These are phyloP conservation scores for Cantharis rufa DNA, from an alignment of 2,888 invertebrate genomes.

Conservation along the genomic window DNA sequence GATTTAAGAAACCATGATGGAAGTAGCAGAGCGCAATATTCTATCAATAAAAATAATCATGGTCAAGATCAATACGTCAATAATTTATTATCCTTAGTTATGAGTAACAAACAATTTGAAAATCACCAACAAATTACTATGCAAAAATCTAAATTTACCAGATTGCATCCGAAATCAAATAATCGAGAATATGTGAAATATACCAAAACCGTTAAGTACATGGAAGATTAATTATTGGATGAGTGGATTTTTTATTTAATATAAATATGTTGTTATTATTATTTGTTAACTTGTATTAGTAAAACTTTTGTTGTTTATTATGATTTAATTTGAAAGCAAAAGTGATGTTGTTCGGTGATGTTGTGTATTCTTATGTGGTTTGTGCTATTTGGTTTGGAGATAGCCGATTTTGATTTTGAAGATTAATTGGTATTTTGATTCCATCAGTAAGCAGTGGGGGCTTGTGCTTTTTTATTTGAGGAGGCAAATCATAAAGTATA, in stretches of 20 bases:
- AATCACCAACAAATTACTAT: neutral
- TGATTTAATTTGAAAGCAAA: too few relatives aligned
- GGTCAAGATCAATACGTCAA: neutral
- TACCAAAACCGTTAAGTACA: slow-evolving; percentile 34
- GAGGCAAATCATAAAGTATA: too few relatives aligned
- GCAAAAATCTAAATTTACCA: slow-evolving; percentile 33
- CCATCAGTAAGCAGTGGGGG: too few relatives aligned
- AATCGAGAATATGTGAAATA: slow-evolving; percentile 38
- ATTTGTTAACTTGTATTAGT: neutral
- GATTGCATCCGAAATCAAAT: slow-evolving; percentile 33
- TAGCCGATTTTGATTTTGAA: too few relatives aligned
- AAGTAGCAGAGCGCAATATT: slow-evolving; percentile 1
- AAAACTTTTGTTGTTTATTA: neutral
- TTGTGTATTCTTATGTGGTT: too few relatives aligned
- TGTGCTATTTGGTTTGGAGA: too few relatives aligned
- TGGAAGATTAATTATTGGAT: neutral
- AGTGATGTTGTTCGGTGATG: too few relatives aligned
- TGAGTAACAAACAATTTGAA: neutral
- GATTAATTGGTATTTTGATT: too few relatives aligned
- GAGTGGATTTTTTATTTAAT: neutral
- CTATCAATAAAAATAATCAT: neutral
- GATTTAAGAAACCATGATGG: too few relatives aligned
- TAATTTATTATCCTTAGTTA: neutral
- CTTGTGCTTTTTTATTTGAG: too few relatives aligned
- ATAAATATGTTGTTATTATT: neutral